Evolutionary conservation across 2,888 invertebrate species (phyloP), one percentile per base, ranked within the genome.

Genomic region (Caenorhabditis virilis): DNA sequence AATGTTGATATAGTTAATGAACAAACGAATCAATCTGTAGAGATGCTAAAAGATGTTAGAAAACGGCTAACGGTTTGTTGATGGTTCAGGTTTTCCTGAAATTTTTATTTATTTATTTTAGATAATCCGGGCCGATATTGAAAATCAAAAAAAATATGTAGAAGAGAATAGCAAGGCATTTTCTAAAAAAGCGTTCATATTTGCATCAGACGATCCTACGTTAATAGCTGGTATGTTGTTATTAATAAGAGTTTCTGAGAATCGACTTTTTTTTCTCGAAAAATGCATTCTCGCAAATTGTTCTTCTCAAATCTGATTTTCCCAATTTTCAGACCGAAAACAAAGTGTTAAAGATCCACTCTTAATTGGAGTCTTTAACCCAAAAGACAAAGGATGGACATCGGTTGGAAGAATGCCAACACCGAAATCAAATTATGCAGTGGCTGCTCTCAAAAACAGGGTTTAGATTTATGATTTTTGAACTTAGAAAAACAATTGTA

Each of bases 401-500:
- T 47, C 50, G 7, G 53, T 66, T 25, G 66, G 66, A 6, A 18
- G 59, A 25, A 61, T 66, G 61, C 61, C 60, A 18, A 66, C 56
- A 20, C 56, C 48, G 23, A 61, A 58, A 30, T 57, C 61, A n/a
- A 66, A 66, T 41, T 66, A 66, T 43, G 66, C 66, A 1, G 53
- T 61, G 0, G 66, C 61, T 0, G 36, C 43, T 2, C 18, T 27
- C 26, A 25, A 39, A 38, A 41, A 7, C 16, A 23, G 5, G 16
- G 50, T 50, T 7, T 9, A 13, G 11, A 38, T 22, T 47, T 33
- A 16, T 30, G 7, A 18, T 9, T 43, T 25, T 43, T 36, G 5
- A 36, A 30, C 30, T 11, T n/a, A 16, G 18, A 23, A 43, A 43
- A 26, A 25, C 11, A 43, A 23, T 42, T 47, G 18, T 41, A 56